These are phyloP conservation scores for Rafetus swinhoei DNA, from an alignment of 2,113 vertebrate species.

Conservation along the genomic window DNA sequence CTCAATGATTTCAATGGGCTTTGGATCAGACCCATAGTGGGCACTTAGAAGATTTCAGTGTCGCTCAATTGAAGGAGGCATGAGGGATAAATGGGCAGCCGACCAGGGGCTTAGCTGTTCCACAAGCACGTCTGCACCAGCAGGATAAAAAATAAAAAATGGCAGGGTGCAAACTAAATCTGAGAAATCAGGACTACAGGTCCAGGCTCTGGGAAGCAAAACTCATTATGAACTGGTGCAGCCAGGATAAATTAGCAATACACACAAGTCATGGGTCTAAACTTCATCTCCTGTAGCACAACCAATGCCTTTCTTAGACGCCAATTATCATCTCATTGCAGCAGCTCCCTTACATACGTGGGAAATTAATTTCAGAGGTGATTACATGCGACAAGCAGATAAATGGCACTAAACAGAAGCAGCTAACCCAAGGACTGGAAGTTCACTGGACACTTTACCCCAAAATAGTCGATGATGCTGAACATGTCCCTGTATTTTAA, in stretches of 20 bases:
- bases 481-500: background rate
- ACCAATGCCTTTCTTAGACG: too few relatives aligned
- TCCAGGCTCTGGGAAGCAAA: background rate
- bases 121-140: background rate
- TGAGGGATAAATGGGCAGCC: background rate
- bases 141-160: background rate
- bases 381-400: background rate
- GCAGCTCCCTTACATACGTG: background rate
- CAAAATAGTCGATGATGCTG: background rate
- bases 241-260: background rate
- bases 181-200: background rate
- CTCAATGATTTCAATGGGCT: background rate
- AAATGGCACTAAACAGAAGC: background rate
- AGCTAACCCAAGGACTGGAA: background rate
- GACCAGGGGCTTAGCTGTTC: background rate
- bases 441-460: background rate
- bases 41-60: background rate
- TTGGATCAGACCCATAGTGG: background rate
- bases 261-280: background rate
- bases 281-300: background rate
- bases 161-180: background rate
- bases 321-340: background rate
- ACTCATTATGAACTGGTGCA: background rate
- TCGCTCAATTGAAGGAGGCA: background rate
- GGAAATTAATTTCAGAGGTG: background rate